Evolutionary conservation across 92 coral and sea anemone species (phyloP).

Genomic region (Parazoanthus darwini): DNA sequence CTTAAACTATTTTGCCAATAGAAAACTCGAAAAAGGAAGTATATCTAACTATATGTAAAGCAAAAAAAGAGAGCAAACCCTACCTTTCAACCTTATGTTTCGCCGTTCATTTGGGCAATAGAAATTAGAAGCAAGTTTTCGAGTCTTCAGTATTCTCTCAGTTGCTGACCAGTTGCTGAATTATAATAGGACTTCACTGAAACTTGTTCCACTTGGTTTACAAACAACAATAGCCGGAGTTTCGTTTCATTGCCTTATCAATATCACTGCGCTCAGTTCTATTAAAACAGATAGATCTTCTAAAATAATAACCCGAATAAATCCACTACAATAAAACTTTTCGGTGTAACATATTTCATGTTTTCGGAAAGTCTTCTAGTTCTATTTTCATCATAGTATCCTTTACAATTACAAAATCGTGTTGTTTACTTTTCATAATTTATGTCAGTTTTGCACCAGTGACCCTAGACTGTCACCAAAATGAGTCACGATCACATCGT

Average conservation of each 20-base stretch:
- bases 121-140: background rate
- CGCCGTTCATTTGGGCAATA: too few relatives aligned
- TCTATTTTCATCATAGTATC: background rate
- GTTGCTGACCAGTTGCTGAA: background rate
- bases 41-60: too few relatives aligned
- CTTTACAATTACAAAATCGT: background rate
- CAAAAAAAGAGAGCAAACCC: too few relatives aligned
- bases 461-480: background rate
- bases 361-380: background rate
- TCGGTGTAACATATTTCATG: background rate
- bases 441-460: background rate
- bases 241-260: too few relatives aligned
- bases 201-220: slow-evolving; percentile 27
- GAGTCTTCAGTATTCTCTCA: background rate
- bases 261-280: background rate
- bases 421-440: background rate
- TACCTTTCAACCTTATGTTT: too few relatives aligned
- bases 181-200: background rate
- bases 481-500: background rate
- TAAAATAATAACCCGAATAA: too few relatives aligned
- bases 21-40: background rate
- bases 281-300: background rate
- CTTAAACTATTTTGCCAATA: background rate
- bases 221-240: background rate
- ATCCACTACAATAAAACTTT: background rate